Conservation (phyloP, 1,140 invertebrate genomes). For the Tetragnatha versicolor region DNA sequence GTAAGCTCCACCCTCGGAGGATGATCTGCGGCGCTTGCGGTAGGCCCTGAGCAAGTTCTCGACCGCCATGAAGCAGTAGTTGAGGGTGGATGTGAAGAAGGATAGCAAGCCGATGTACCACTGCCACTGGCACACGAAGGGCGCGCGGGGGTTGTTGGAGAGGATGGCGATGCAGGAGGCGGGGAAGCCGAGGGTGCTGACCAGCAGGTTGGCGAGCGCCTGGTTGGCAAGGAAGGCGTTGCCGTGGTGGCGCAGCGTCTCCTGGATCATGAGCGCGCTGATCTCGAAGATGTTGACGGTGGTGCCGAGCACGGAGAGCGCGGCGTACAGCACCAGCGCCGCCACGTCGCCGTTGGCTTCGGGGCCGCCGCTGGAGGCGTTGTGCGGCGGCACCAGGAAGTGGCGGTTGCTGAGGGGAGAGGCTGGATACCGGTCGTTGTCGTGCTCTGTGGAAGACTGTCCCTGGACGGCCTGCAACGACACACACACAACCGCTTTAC, state of each 20-base stretch:
- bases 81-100: constrained; percentile 73
- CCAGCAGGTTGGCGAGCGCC: constrained; percentile 76
- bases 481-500: too few species aligned
- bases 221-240: constrained; percentile 80
- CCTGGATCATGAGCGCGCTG: constrained; percentile 56
- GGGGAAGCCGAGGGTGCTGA: constrained; percentile 76
- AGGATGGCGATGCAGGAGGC: constrained; percentile 71
- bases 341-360: constrained; percentile 30
- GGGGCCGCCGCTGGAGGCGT: neutral
- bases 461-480: constrained; percentile 43
- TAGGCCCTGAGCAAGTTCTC: constrained; percentile 64
- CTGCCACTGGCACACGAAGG: constrained; percentile 72
- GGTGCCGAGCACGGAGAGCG: constrained; percentile 54
- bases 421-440: constrained; percentile 38
- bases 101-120: constrained; percentile 74
- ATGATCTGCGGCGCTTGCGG: constrained; percentile 30
- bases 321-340: constrained; percentile 46
- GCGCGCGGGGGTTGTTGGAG: constrained; percentile 70
- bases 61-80: constrained; percentile 70
- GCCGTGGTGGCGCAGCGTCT: constrained; percentile 66
- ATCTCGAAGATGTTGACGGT: constrained; percentile 57
- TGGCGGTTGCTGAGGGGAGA: constrained; percentile 8
- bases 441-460: constrained; percentile 39
- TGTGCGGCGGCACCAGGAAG: neutral
- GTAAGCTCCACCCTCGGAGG: constrained; percentile 15